Conservation (phyloP, 2,888 invertebrate species). For the Onthophagus sagittarius region DNA sequence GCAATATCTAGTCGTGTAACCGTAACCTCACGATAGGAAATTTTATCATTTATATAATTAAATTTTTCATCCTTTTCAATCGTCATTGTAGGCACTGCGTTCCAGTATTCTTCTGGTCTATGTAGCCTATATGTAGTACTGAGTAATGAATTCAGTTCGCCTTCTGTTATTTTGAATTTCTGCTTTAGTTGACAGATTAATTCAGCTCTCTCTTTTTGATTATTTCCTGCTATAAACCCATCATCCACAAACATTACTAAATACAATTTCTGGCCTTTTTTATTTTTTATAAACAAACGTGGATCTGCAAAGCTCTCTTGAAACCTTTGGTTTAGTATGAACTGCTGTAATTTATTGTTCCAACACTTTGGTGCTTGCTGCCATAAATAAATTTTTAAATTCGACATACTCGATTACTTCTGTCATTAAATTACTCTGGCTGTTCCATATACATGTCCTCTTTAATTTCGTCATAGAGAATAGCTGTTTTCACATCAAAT, state of each 20-base stretch:
- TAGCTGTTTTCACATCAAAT: conserved; percentile 1
- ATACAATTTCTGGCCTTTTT: conserved; percentile 27
- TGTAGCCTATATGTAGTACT: background rate
- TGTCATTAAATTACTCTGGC: conserved; percentile 37
- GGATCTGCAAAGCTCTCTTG: conserved; percentile 34
- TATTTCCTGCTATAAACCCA: conserved; percentile 30
- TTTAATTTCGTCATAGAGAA: background rate
- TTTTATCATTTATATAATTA: too few species aligned
- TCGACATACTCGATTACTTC: conserved; percentile 34
- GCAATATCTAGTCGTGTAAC: too few species aligned
- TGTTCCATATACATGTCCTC: conserved; percentile 32
- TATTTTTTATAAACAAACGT: conserved; percentile 36
- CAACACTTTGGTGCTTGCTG: conserved; percentile 41
- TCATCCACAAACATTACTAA: conserved; percentile 39
- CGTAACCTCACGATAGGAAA: background rate
- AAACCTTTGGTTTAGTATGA: conserved; percentile 32
- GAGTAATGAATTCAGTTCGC: background rate
- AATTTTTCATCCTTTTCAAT: too few species aligned
- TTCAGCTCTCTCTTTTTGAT: conserved; percentile 15
- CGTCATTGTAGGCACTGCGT: too few species aligned
- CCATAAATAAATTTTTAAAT: conserved; percentile 40
- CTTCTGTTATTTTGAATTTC: background rate
- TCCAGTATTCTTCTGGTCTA: too few species aligned
- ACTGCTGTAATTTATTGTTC: conserved; percentile 36
- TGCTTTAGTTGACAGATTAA: background rate